Base-by-base conservation (phyloP, 1,140 invertebrate genomes). In the Camponotus pennsylvanicus region DNA sequence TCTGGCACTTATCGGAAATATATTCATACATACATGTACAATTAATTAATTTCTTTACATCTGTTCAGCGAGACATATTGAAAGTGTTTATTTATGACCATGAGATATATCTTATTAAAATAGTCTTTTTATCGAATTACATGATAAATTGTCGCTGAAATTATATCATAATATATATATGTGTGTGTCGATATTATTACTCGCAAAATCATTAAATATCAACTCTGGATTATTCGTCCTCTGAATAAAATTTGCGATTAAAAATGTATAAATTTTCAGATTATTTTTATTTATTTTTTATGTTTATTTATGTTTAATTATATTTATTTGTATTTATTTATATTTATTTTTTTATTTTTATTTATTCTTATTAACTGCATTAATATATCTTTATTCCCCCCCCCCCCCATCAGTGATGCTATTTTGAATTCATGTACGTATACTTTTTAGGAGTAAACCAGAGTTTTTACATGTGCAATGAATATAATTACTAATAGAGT, bases 1-100 rank as follows among this genome's bases (percentile, higher is more conserved):
- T 57, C 34, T 34, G 34, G 3, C 15, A 79, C n/a, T 80, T 80
- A 70, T 80, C 49, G 49, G 64, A 80, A 80, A 80, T 80, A 80
- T 55, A 42, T 21, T 55, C 15, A 66, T 40, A 55, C 7, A 27
- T 13, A 15, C 11, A 18, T 18, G 4, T 42, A 15, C 0, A 67
- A n/a, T 37, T 42, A 69, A 79, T 79, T 69, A 79, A 80, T 80
- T 21, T 49, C 32, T 34, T 52, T 49, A 37, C 1, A 37, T 78
- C 34, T 52, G 21, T 78, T 37, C 6, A 45, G 2, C 13, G 42
- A 66, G 55, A 21, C 11, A 57, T 57, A 73, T 57, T n/a, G 52
- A 52, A 11, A 49, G 21, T 40, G 8, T 76, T 49, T 52, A 21
- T 45, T 49, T 21, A 66, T 21, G 11, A 52, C 4, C 15, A 18